phyloP scores from a whole-genome alignment of 2,888 invertebrate species.

The Disparrhopalites patrizii region DNA sequence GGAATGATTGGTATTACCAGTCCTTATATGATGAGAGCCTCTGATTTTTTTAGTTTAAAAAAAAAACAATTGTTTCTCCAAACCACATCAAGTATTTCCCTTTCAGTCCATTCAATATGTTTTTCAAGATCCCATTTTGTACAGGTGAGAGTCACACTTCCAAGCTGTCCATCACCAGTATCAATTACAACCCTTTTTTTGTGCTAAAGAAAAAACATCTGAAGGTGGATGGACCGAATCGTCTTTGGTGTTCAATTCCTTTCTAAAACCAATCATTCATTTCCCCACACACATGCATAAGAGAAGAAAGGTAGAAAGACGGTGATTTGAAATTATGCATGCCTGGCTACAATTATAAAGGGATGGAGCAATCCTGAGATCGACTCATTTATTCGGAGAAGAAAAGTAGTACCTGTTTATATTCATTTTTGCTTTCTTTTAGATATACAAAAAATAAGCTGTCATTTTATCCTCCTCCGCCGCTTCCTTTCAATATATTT shows the following conservation, averaged over 20 bases:
- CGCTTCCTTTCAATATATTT: too few species aligned
- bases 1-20: background rate
- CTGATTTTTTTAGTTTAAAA: too few species aligned
- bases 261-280: too few species aligned
- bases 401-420: constrained; percentile 8
- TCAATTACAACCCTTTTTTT: too few species aligned
- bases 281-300: background rate
- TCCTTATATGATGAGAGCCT: constrained; percentile 8
- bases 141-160: background rate
- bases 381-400: background rate
- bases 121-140: background rate
- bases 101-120: background rate
- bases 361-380: background rate
- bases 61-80: too few species aligned
- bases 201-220: too few species aligned
- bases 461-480: too few species aligned
- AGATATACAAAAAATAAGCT: too few species aligned
- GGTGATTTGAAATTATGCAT: background rate
- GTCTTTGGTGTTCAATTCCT: too few species aligned
- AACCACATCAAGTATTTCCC: constrained; percentile 1
- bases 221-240: too few species aligned
- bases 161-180: too few species aligned
- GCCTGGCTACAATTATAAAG: background rate
- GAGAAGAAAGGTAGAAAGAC: background rate
- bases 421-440: constrained; percentile 3